Evolutionary conservation across 2,888 invertebrate genomes (phyloP), one percentile per base, ranked within the genome.

Genomic region (Oasisia sp.): DNA sequence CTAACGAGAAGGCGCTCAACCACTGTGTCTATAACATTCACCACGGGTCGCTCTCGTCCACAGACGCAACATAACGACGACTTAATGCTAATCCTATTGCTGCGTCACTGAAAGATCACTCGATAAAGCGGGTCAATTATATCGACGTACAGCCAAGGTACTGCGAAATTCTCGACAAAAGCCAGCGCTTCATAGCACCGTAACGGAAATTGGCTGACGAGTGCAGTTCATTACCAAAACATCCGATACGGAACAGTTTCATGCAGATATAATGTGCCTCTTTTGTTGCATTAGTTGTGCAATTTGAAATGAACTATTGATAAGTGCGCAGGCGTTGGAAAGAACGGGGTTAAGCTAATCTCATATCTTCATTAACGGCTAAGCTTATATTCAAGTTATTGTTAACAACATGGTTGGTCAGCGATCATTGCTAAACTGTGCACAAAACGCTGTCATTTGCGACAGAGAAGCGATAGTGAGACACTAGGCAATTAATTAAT

Each of bases 111-210:
- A 74, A 74, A 19, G 74, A 74, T 74, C 74, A 74, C n/a, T 74
- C 74, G 74, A 74, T 74, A 74, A 74, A 74, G n/a, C 74, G 27
- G 74, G 74, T 74, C 74, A 74, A 74, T 74, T 74, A 74, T 74
- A 74, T 74, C 27, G 74, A 74, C 74, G 74, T n/a, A 74, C 74
- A 7, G 27, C 19, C 27, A 74, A 27, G 74, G 74, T 27, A 74
- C 74, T 27, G 74, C 27, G 74, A 74, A 19, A 74, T 74, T 74
- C 74, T 74, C 2, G 27, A 74, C 74, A 74, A 74, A 74, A 74
- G 74, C 74, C 7, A 74, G 74, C n/a, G 27, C 14, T 27, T 19
- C 74, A n/a, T 74, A 74, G 27, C 74, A 7, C n/a, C 5, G n/a
- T 74, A 74, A 74, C 74, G 74, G 74, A 74, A 74, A 74, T 74